A percentile compares a stretch with the other conserved stretches of the same genome.
These are phyloP conservation scores for Lagria hirta DNA, from an alignment of 2,888 invertebrate species.

Conservation along the genomic window DNA sequence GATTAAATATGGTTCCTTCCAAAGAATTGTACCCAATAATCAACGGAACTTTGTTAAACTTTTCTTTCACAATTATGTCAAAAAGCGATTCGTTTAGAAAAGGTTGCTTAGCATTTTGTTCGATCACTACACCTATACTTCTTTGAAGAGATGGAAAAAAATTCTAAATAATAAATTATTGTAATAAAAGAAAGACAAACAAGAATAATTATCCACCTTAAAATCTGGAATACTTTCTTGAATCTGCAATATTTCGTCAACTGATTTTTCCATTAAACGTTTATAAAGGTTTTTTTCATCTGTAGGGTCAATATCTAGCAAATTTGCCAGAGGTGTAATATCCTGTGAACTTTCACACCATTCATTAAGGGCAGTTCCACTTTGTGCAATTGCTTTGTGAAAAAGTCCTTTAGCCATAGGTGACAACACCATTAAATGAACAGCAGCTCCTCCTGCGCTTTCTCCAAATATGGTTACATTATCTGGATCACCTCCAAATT, in stretches of 20 bases:
- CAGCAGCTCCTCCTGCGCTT: slow-evolving; percentile 58
- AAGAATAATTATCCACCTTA: background rate
- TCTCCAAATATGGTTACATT: slow-evolving; percentile 60
- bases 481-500: slow-evolving; percentile 57
- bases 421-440: slow-evolving; percentile 56
- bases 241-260: slow-evolving; percentile 14
- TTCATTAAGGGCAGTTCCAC: slow-evolving; percentile 37
- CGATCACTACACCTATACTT: slow-evolving; percentile 31
- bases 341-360: slow-evolving; percentile 29
- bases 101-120: slow-evolving; percentile 29
- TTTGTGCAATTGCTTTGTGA: slow-evolving; percentile 42
- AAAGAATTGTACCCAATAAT: slow-evolving; percentile 39
- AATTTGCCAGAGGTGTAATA: background rate
- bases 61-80: slow-evolving; percentile 33
- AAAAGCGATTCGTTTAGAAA: slow-evolving; percentile 38
- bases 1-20: slow-evolving; percentile 39
- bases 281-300: slow-evolving; percentile 6
- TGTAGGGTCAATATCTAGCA: background rate
- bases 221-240: slow-evolving; percentile 21
- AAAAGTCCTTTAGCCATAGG: slow-evolving; percentile 52
- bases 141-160: slow-evolving; percentile 4
- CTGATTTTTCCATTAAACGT: slow-evolving; percentile 18
- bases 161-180: no score
- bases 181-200: no score
- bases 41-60: slow-evolving; percentile 39